These are phyloP conservation scores for Leucosticte australis DNA, from an alignment of 2,113 vertebrate species.

Conservation along the genomic window DNA sequence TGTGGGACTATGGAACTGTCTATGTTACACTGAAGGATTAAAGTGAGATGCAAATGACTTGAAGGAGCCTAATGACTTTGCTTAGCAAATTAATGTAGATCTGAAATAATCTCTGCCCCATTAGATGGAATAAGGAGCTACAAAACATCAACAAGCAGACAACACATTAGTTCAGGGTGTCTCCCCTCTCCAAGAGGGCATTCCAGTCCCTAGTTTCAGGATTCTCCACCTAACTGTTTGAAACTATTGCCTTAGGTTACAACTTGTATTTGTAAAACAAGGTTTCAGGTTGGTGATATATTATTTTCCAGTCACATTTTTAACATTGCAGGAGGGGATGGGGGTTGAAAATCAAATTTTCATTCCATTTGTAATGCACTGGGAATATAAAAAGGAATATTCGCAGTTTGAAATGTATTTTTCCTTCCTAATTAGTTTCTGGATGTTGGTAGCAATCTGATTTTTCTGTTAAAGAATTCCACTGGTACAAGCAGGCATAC, in stretches of 20 bases:
- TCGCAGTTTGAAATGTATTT: not conserved
- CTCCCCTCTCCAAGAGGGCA: not conserved
- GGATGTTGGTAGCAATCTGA: constrained; percentile 15
- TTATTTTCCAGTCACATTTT: constrained; percentile 43
- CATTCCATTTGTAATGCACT: constrained; percentile 16
- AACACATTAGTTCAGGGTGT: not conserved
- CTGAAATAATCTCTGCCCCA: not conserved
- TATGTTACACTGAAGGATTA: constrained; percentile 29
- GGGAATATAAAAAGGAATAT: constrained; percentile 1
- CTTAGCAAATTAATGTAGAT: constrained; percentile 7
- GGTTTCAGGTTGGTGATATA: constrained; percentile 24
- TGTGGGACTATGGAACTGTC: not conserved
- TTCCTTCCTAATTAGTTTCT: constrained; percentile 44
- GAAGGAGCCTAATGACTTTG: not conserved
- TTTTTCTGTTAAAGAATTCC: constrained; percentile 34
- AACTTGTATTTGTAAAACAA: constrained; percentile 47
- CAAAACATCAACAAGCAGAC: not conserved
- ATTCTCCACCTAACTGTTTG: not conserved
- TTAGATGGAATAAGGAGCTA: not conserved
- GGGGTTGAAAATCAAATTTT: constrained; percentile 22
- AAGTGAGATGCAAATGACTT: constrained; percentile 39
- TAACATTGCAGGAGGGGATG: not conserved
- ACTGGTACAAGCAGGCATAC: not conserved
- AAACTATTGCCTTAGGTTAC: constrained; percentile 44
- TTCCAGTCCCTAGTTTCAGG: not conserved